Percentiles rank a stretch among this genome's conserved stretches.
Evolutionary conservation across 2,113 vertebrate genomes (phyloP).

Genomic region (Mesocricetus auratus): DNA sequence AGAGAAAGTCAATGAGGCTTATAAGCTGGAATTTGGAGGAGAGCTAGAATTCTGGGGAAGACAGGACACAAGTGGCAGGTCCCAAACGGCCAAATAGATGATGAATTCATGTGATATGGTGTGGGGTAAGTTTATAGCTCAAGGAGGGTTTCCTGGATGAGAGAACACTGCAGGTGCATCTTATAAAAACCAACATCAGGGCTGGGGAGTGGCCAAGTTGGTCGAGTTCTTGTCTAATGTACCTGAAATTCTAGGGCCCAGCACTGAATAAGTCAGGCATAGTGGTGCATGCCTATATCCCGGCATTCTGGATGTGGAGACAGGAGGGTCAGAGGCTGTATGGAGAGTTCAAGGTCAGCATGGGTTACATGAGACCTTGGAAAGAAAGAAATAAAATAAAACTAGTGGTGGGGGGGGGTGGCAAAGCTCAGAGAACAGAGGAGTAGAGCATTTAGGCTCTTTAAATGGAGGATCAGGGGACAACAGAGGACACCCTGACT

Average conservation of each 20-base stretch:
- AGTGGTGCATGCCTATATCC: fast-evolving
- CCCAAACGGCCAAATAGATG: not conserved
- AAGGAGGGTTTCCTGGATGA: not conserved
- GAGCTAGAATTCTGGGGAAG: not conserved
- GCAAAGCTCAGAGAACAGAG: not conserved
- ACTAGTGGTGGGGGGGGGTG: not conserved
- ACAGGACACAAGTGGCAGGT: not conserved
- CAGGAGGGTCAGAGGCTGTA: not conserved
- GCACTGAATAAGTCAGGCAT: not conserved
- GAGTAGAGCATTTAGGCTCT: not conserved
- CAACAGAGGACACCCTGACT: fast-evolving
- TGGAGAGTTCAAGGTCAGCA: not conserved
- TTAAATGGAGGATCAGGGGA: not conserved
- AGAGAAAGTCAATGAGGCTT: not conserved
- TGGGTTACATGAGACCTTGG: not conserved
- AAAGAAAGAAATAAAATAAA: not conserved
- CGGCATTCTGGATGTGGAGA: not conserved
- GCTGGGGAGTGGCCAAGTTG: not conserved
- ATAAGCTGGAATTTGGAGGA: not conserved
- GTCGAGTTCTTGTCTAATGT: not conserved
- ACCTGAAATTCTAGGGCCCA: not conserved
- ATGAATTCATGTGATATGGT: too few species aligned
- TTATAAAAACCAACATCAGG: not conserved
- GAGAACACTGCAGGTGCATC: not conserved
- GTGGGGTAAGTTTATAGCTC: not conserved